Base-by-base conservation (phyloP, 2,888 invertebrate genomes). In the Synergus itoensis region DNA sequence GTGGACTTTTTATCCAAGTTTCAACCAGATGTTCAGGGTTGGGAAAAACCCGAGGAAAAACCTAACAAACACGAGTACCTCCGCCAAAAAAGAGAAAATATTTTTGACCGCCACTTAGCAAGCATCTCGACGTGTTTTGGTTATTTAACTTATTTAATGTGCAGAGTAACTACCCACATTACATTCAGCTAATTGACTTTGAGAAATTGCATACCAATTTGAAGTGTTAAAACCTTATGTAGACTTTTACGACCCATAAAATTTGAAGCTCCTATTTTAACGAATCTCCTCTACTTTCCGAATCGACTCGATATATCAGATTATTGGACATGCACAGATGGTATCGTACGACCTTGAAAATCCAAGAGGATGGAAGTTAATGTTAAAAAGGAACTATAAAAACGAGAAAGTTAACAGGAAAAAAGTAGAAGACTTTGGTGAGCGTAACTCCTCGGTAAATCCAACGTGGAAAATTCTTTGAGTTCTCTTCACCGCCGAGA, bases 401-500 rank as follows among this genome's bases (percentile, higher is more conserved):
- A 48, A 16, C 53, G 53, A 53, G 73, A 73, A 73, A 73, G 73
- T 73, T 73, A 73, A 53, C 9, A 53, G 21, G n/a, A 48, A 36
- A 36, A n/a, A 36, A 40, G 73, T 53, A 53, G 36, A 45, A 16
- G 40, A n/a, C 48, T 53, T 36, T 53, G 11, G 28, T 36, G 53
- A 48, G 73, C 36, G 16, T 53, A 73, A 73, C 48, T 48, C 48
- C 21, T 53, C 48, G n/a, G 48, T 36, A 53, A 62, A 40, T 60
- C 77, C 40, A n/a, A 36, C 73, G 73, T 73, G 48, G 73, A 73
- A 67, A 64, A 73, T 53, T 79, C 80, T 77, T 65, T 76, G 57
- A 79, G 77, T 73, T 69, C 76, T 78, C 80, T 75, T 76, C 80
- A 43, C 63, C 81, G 78, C 81, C 79, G 83, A 83, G 83, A 84